Base-by-base conservation (phyloP, 2,113 vertebrate species). In the Dasyornis broadbenti region DNA sequence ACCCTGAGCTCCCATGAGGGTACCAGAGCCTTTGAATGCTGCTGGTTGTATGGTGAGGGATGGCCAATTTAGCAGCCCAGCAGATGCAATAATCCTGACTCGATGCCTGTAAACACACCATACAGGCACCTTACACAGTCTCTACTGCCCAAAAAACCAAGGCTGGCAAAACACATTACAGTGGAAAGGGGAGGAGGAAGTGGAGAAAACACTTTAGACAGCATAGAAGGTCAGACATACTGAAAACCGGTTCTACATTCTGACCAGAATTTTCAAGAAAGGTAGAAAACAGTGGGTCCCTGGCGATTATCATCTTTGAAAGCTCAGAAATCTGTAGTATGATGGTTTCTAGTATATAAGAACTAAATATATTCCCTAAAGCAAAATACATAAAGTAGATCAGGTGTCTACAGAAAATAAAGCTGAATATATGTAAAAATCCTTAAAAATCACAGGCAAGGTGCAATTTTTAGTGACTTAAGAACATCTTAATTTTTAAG, bases 61-160 rank as follows among this genome's bases (percentile, higher is more conserved):
- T 18, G 19, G 68, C 50, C 31, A 65, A 30, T 65, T 65, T 20
- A 77, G 61, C 13, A 60, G 33, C 33, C 19, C 35, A 83, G 59
- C 49, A 61, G 37, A 15, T 57, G 47, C 52, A 44, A 65, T 0
- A 3, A 40, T 65, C 15, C 16, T 31, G 21, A 49, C 64, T 64
- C 20, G n/a, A 21, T 0, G 0, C 17, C 64, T 81, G 17, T 40
- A 59, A 89, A 86, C 9, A 17, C 4, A 64, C 2, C 24, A 37
- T 5, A 81, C 11, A 77, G 50, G 7, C n/a, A 77, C 17, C 21
- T 70, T 40, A 21, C 24, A 31, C 7, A 37, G 42, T 16, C 30
- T 21, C 23, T 60, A 49, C 27, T 35, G 18, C n/a, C 56, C n/a
- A 31, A n/a, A 79, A 69, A 59, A 27, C 6, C 10, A 69, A 60